These are phyloP conservation scores for Bombus pascuorum DNA, from an alignment of 1,140 invertebrate genomes.

Conservation along the genomic window DNA sequence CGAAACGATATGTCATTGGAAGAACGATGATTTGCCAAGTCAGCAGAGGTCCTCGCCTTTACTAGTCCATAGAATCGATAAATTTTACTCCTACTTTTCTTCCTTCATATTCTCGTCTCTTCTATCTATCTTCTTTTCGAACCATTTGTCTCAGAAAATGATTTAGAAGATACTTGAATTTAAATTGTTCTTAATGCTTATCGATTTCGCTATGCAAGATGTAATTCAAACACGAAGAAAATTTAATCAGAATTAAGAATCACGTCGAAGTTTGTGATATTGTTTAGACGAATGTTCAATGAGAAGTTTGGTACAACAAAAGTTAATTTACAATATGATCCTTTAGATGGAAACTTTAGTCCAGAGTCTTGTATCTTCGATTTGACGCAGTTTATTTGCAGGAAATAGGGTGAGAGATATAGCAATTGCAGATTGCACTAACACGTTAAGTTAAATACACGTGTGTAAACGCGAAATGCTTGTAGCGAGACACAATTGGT, in stretches of 20 bases:
- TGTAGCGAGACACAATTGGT: constrained; percentile 45
- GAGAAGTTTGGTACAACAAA: no score
- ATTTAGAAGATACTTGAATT: not conserved
- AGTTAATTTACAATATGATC: not conserved
- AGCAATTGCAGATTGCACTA: constrained; percentile 38
- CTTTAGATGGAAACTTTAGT: not conserved
- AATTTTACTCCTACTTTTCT: not conserved
- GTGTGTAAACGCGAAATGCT: constrained; percentile 44
- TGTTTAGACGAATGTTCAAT: not conserved
- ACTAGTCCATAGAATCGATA: constrained; percentile 7
- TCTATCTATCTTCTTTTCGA: not conserved
- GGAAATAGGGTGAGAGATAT: constrained; percentile 11
- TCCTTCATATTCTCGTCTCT: not conserved
- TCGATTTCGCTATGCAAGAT: not conserved
- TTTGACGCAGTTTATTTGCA: constrained; percentile 42
- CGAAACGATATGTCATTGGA: constrained; percentile 28
- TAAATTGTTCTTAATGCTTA: not conserved
- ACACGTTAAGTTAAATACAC: constrained; percentile 62
- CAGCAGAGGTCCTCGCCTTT: not conserved
- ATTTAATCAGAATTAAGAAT: not conserved
- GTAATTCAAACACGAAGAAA: not conserved
- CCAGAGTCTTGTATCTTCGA: constrained; percentile 7
- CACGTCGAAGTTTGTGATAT: not conserved
- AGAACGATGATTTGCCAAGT: constrained; percentile 37
- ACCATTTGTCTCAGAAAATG: not conserved